A percentile compares a stretch with the other conserved stretches of the same genome.
Evolutionary conservation across 2,888 invertebrate species (phyloP).

Genomic region (Villa cingulata): DNA sequence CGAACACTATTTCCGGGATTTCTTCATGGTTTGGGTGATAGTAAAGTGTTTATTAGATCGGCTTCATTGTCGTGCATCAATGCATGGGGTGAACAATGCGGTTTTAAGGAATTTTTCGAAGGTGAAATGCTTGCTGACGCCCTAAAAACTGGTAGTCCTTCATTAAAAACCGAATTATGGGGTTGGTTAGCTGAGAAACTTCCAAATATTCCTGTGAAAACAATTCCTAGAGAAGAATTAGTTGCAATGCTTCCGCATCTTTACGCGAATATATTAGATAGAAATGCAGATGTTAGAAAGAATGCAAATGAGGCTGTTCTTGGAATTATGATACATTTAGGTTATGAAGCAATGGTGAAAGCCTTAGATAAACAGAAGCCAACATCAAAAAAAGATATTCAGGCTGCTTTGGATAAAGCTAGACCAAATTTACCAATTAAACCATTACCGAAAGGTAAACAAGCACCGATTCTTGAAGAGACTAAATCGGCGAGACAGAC

Average conservation of each 20-base stretch:
- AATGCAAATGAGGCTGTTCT: constrained; percentile 79
- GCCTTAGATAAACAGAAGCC: constrained; percentile 43
- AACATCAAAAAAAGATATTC: constrained; percentile 61
- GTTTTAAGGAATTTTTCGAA: constrained; percentile 69
- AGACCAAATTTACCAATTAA: constrained; percentile 72
- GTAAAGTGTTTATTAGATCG: constrained; percentile 64
- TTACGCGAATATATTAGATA: constrained; percentile 75
- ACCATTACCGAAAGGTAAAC: constrained; percentile 50
- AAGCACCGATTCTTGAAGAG: constrained; percentile 40
- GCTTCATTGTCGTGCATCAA: constrained; percentile 74
- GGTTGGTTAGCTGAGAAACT: constrained; percentile 74
- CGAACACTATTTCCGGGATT: constrained; percentile 74
- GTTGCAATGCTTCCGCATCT: constrained; percentile 60
- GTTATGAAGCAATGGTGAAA: constrained; percentile 43
- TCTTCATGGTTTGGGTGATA: constrained; percentile 63
- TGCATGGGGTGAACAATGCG: constrained; percentile 70
- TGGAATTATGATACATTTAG: constrained; percentile 85
- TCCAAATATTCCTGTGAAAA: constrained; percentile 53
- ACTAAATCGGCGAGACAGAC: constrained; percentile 36
- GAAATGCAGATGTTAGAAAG: constrained; percentile 82
- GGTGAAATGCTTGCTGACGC: constrained; percentile 83
- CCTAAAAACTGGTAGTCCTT: constrained; percentile 71
- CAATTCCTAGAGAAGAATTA: constrained; percentile 71
- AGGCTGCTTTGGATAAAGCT: constrained; percentile 70
- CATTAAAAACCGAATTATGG: constrained; percentile 66